phyloP scores from a whole-genome alignment of 2,797 vertebrate genomes.

The Gymnoscopelus microlampas region DNA sequence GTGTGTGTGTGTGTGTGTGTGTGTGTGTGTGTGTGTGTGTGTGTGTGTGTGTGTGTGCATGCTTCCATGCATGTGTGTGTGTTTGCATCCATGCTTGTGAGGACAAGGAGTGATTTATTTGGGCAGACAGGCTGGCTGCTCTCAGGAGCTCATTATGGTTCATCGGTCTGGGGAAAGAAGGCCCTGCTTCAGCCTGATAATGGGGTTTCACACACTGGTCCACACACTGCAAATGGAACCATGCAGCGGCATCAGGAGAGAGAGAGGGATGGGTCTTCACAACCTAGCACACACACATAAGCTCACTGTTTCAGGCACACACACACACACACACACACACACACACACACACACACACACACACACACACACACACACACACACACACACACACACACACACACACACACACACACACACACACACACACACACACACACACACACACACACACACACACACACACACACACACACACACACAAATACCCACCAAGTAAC shows the following conservation, averaged over 20 bases:
- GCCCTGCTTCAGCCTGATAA: conserved; percentile 75
- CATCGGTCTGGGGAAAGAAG: conserved; percentile 70
- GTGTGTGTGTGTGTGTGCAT: conserved; percentile 22
- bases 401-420: conserved; percentile 22
- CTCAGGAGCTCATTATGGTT: conserved; percentile 82
- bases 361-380: neutral
- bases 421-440: conserved; percentile 1
- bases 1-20: conserved; percentile 27
- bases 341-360: conserved; percentile 12
- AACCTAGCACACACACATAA: conserved; percentile 28
- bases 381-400: conserved; percentile 12
- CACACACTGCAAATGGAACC: conserved; percentile 69
- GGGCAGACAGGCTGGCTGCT: conserved; percentile 76
- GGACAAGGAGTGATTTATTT: conserved; percentile 76
- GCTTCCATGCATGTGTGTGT: conserved; percentile 26
- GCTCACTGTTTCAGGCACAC: conserved; percentile 9
- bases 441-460: conserved; percentile 22
- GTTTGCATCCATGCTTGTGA: conserved; percentile 21
- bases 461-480: conserved; percentile 4
- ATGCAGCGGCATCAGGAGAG: conserved; percentile 57
- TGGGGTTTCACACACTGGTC: conserved; percentile 78
- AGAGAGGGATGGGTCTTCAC: conserved; percentile 55
- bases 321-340: conserved; percentile 3
- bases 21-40: conserved; percentile 26
- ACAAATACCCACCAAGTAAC: conserved; percentile 7